phyloP scores from a whole-genome alignment of 2,797 vertebrate genomes.

The Pachyuromys duprasi region DNA sequence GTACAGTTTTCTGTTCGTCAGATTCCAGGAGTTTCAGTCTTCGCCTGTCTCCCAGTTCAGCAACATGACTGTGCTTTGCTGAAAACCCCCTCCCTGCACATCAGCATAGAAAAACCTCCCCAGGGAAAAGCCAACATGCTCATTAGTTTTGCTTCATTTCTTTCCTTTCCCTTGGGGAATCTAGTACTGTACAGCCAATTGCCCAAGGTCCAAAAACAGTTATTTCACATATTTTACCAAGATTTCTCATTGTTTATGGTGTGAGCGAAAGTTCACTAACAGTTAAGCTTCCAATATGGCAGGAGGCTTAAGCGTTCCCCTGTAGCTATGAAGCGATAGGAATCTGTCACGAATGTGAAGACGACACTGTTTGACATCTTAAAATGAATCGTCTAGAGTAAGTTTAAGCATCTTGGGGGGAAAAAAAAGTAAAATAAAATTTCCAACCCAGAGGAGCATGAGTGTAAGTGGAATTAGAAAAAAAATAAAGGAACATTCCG shows the following conservation, averaged over 20 bases:
- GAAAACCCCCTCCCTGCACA: too few relatives aligned
- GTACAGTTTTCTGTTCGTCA: neutral
- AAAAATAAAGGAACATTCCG: neutral
- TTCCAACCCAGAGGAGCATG: conserved; percentile 49
- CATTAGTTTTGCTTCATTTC: conserved; percentile 5
- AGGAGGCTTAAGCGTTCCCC: conserved; percentile 31
- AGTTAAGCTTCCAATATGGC: conserved; percentile 52
- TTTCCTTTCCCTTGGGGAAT: conserved; percentile 39
- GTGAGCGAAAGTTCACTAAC: conserved; percentile 29
- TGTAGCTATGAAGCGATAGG: conserved; percentile 16
- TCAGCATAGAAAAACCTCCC: neutral
- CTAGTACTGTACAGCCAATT: neutral
- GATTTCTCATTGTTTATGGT: conserved; percentile 41
- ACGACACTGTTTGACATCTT: conserved; percentile 53
- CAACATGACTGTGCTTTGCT: neutral
- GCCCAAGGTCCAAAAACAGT: conserved; percentile 2
- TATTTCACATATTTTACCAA: conserved; percentile 42
- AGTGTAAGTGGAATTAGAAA: conserved; percentile 1
- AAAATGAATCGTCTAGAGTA: conserved; percentile 58
- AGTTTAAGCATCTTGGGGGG: conserved; percentile 44
- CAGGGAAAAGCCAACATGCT: neutral
- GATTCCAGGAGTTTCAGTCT: neutral
- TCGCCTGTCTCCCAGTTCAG: neutral
- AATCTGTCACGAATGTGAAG: conserved; percentile 31
- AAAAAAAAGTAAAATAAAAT: conserved; percentile 63